Evolutionary conservation across 2,797 vertebrate species (phyloP).

Genomic region (Myioborus miniatus): DNA sequence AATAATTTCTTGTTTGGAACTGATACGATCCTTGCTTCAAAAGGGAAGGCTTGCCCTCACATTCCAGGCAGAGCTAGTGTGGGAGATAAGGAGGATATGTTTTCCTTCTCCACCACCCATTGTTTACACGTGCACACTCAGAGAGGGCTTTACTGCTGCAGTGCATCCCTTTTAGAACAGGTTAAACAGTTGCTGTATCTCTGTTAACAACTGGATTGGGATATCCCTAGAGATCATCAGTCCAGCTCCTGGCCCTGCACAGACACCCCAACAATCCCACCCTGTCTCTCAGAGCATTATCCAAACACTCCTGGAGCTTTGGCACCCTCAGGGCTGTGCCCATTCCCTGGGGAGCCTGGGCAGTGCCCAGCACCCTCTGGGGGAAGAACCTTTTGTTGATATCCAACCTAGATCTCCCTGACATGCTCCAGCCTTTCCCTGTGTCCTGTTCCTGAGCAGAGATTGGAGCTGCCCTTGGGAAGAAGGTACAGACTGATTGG

Average conservation of each 20-base stretch:
- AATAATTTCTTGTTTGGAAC: background rate
- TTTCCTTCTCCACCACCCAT: background rate
- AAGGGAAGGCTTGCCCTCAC: background rate
- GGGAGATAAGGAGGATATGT: background rate
- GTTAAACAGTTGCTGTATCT: background rate
- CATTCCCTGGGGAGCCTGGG: background rate
- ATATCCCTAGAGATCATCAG: background rate
- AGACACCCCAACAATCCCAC: background rate
- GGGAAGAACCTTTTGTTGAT: background rate
- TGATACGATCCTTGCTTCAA: background rate
- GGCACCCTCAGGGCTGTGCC: background rate
- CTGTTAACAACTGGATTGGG: background rate
- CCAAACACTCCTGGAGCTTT: background rate
- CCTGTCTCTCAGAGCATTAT: rapidly evolving
- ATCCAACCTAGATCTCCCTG: background rate
- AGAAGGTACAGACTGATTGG: background rate
- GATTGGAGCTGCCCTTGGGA: background rate
- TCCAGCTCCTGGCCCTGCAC: background rate
- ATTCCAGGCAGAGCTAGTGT: background rate
- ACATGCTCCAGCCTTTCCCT: background rate
- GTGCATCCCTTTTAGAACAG: background rate
- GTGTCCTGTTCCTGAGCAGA: background rate
- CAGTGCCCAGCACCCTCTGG: background rate
- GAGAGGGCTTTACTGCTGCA: background rate
- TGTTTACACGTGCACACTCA: background rate